A percentile compares a stretch with the other conserved stretches of the same genome.
Evolutionary conservation across 2,113 vertebrate species (phyloP).

Genomic region (Pedetes capensis): DNA sequence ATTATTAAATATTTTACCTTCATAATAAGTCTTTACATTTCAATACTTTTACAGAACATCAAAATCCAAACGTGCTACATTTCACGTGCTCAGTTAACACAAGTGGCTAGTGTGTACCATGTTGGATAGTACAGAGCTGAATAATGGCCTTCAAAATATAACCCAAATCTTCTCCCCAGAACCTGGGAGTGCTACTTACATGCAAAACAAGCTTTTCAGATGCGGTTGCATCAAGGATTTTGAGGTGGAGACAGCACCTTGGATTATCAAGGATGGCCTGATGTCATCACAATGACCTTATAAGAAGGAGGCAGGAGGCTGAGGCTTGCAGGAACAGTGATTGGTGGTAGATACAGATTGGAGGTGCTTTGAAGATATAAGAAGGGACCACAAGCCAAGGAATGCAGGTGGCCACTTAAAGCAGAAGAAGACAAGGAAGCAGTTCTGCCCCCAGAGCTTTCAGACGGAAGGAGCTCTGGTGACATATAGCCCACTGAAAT

Average conservation of each 20-base stretch:
- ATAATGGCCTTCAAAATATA: not conserved
- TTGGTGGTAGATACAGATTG: not conserved
- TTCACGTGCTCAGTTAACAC: not conserved
- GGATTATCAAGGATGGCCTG: not conserved
- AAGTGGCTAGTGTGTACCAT: accelerated
- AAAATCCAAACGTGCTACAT: not conserved
- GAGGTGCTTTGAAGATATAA: not conserved
- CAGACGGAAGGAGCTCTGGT: not conserved
- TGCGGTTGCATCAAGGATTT: not conserved
- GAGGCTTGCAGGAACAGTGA: not conserved
- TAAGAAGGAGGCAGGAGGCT: not conserved
- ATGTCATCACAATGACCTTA: not conserved
- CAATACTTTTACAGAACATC: not conserved
- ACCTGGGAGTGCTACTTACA: not conserved
- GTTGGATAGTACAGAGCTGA: not conserved
- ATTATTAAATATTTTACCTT: not conserved
- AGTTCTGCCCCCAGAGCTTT: not conserved
- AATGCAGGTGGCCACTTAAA: not conserved
- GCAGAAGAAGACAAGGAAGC: not conserved
- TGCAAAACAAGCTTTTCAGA: not conserved
- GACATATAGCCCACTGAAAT: not conserved
- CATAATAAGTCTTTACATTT: not conserved
- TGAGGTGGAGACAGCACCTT: not conserved
- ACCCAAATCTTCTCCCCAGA: not conserved
- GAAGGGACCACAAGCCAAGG: not conserved